phyloP scores from a whole-genome alignment of 2,888 invertebrate genomes.

The Xanthostigma xanthostigma region DNA sequence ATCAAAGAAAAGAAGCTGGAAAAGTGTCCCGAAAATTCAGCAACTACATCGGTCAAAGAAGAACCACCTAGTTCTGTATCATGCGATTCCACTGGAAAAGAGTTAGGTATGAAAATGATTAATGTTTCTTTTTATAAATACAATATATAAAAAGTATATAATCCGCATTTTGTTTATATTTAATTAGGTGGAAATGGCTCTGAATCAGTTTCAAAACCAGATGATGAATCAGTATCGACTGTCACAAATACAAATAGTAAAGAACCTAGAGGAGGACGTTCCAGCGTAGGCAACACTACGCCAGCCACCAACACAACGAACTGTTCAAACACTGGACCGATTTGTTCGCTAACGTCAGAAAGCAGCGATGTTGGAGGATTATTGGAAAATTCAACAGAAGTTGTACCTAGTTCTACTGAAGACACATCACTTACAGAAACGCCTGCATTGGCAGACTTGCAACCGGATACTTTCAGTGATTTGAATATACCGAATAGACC shows the following conservation, averaged over 20 bases:
- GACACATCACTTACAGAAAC: slow-evolving; percentile 18
- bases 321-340: too few species aligned
- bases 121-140: neutral
- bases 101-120: slow-evolving; percentile 5
- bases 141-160: too few species aligned
- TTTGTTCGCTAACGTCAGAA: too few species aligned
- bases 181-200: neutral
- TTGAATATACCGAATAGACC: slow-evolving; percentile 15
- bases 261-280: too few species aligned
- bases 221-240: too few species aligned
- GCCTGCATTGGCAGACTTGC: slow-evolving; percentile 18
- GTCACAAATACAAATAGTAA: too few species aligned
- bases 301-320: too few species aligned
- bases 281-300: too few species aligned
- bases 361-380: too few species aligned
- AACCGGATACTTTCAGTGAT: slow-evolving; percentile 24
- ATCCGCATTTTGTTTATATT: neutral
- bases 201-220: neutral
- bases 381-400: too few species aligned
- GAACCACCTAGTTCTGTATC: slow-evolving; percentile 25
- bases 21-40: slow-evolving; percentile 24
- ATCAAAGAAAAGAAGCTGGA: slow-evolving; percentile 31
- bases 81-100: slow-evolving; percentile 20
- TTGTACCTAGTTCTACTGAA: slow-evolving; percentile 12
- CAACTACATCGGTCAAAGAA: slow-evolving; percentile 24